Evolutionary conservation across 2,888 invertebrate genomes (phyloP).

Genomic region (Meteorus colon): DNA sequence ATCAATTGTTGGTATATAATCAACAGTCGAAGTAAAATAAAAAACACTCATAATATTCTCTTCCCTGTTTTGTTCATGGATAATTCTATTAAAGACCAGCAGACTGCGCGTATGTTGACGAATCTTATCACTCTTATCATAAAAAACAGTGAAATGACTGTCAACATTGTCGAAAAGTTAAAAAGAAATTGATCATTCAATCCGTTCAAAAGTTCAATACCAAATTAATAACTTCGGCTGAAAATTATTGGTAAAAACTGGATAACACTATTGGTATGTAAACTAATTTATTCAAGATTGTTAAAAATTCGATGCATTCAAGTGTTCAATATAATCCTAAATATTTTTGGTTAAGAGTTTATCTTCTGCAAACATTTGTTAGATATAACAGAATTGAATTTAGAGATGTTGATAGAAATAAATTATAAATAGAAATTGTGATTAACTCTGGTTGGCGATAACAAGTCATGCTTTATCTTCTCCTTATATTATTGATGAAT

Average conservation of each 20-base stretch:
- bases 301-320: not conserved
- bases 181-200: not conserved
- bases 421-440: no score
- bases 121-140: not conserved
- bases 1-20: not conserved
- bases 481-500: not conserved
- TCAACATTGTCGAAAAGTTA: not conserved
- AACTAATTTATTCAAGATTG: not conserved
- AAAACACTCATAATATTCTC: no score
- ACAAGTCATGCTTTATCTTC: not conserved
- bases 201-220: not conserved
- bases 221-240: not conserved
- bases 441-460: no score
- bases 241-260: not conserved
- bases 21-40: not conserved
- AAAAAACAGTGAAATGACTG: not conserved
- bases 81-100: no score
- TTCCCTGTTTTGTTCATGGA: no score
- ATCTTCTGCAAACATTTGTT: not conserved
- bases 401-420: no score
- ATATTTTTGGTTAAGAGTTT: not conserved
- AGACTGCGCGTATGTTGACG: no score
- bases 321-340: not conserved
- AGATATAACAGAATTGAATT: not conserved
- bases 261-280: not conserved